Evolutionary conservation across 2,888 invertebrate genomes (phyloP), one percentile per base, ranked within the genome.

Genomic region (Diabrotica balteata): DNA sequence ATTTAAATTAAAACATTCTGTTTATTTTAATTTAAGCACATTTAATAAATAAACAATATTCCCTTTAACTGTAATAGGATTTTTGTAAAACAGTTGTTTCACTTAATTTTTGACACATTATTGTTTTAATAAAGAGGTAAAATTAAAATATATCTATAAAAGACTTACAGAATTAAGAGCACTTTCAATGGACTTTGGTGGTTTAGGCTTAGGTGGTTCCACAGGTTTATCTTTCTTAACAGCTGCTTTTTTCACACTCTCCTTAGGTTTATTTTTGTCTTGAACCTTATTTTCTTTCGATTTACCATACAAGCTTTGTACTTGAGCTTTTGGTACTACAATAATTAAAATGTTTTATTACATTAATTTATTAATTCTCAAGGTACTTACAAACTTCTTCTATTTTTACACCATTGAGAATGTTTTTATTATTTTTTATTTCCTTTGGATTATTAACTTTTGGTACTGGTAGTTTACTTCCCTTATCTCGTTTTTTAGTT

Each of bases 371-470:
- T 45, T 59, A 17, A 32, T 22, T 54, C 49, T 57, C 45, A 67
- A 45, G 46, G 42, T 73, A 88, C 91, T 88, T 85, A 93, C 93
- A 85, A 79, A 92, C 88, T 83, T 93, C 93, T 80, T 93, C 92
- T 72, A 91, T 86, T 86, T 91, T 92, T 87, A 88, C 83, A 88
- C 89, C 72, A 65, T 73, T 72, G 55, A 71, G 59, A 60, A 72
- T 63, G 60, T 73, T 67, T 66, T 76, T 77, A 59, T 77, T 84
- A 78, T 88, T 90, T 80, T 89, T 89, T 73, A 87, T 89, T 58
- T 73, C 69, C 58, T 75, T 73, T 47, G 70, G 69, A 61, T 52
- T 55, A 57, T 52, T 71, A 10, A 90, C 90, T 63, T 84, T 84
- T 9, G 69, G 70, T 7, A 85, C 84, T 49, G 84, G 81, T 84